A percentile compares a stretch with the other conserved stretches of the same genome.
Evolutionary conservation across 2,113 vertebrate genomes (phyloP).

Genomic region (Poeciliopsis prolifica): DNA sequence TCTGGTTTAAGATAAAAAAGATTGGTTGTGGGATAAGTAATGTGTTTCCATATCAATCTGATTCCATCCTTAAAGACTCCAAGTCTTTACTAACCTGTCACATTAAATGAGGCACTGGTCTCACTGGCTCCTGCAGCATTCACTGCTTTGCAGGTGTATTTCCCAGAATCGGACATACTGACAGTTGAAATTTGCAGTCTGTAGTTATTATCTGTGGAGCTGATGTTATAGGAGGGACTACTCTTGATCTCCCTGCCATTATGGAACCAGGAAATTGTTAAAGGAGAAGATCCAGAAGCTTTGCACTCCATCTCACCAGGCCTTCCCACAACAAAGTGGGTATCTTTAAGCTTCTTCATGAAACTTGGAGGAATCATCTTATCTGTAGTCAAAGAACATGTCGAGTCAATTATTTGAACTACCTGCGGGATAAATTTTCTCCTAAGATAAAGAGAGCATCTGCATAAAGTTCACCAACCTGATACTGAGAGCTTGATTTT

Average conservation of each 20-base stretch:
- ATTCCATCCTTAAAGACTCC: too few species aligned
- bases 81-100: constrained; percentile 89
- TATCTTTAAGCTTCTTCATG: constrained; percentile 89
- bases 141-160: constrained; percentile 87
- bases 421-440: neutral
- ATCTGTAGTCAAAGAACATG: constrained; percentile 80
- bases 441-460: neutral
- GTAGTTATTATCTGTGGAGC: constrained; percentile 87
- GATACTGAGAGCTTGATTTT: constrained; percentile 87
- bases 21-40: constrained; percentile 65
- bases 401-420: neutral
- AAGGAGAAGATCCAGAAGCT: constrained; percentile 88
- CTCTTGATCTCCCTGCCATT: constrained; percentile 86
- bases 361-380: constrained; percentile 92
- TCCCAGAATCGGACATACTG: constrained; percentile 84
- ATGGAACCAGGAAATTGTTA: constrained; percentile 91
- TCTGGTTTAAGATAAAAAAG: constrained; percentile 77
- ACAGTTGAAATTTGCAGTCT: constrained; percentile 83
- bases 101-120: constrained; percentile 86
- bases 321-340: constrained; percentile 81
- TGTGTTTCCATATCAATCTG: constrained; percentile 51
- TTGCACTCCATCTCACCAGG: constrained; percentile 89
- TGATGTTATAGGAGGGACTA: constrained; percentile 85
- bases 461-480: constrained; percentile 81
- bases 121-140: constrained; percentile 89